Percentiles rank a stretch among this genome's conserved stretches.
Evolutionary conservation across 2,888 invertebrate genomes (phyloP).

Genomic region (Hyles lineata): DNA sequence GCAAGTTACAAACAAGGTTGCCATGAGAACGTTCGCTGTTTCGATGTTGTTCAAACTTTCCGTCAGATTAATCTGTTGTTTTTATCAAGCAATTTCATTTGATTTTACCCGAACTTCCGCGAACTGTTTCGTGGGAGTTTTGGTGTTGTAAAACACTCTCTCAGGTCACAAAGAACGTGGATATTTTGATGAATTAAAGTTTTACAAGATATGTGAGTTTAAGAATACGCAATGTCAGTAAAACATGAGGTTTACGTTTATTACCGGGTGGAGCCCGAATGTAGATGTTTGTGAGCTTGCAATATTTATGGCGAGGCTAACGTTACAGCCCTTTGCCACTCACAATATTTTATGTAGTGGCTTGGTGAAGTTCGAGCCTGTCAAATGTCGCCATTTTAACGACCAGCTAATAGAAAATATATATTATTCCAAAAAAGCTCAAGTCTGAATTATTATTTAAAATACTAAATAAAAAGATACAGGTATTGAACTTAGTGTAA

Average conservation of each 20-base stretch:
- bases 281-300: neutral
- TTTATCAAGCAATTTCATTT: slow-evolving; percentile 16
- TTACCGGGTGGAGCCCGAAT: neutral
- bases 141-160: slow-evolving; percentile 5
- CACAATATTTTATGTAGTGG: neutral
- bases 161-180: neutral
- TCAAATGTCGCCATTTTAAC: neutral
- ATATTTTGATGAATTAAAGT: slow-evolving; percentile 19
- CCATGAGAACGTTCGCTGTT: neutral
- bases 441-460: too few relatives aligned
- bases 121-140: neutral
- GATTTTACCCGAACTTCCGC: neutral
- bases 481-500: too few relatives aligned
- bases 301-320: neutral
- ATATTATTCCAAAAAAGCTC: too few relatives aligned
- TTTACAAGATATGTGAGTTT: neutral
- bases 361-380: neutral
- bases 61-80: neutral
- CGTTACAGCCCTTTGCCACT: neutral
- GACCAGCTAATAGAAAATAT: too few relatives aligned
- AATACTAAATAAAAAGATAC: too few relatives aligned
- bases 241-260: slow-evolving; percentile 3
- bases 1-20: slow-evolving; percentile 2
- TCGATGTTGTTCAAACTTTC: neutral
- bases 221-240: neutral